Conservation (phyloP, 2,797 vertebrate genomes). For the Rhinella marina region DNA sequence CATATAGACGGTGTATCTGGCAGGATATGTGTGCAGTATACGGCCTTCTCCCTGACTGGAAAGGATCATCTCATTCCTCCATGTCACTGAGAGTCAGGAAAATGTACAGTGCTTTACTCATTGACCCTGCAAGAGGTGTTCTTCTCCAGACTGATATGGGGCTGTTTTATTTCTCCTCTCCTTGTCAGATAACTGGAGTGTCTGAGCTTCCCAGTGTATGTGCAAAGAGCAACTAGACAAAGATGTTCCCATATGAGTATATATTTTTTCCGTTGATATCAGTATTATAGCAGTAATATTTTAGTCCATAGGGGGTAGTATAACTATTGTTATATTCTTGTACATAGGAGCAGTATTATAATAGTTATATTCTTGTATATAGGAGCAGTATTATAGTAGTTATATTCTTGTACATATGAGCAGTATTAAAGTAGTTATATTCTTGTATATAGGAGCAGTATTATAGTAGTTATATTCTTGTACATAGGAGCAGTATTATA, state of each 20-base stretch:
- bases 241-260: too few relatives aligned
- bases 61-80: slow-evolving; percentile 39
- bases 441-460: background rate
- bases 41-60: slow-evolving; percentile 5
- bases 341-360: background rate
- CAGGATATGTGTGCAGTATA: slow-evolving; percentile 39
- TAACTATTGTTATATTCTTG: background rate
- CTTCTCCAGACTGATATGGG: slow-evolving; percentile 33
- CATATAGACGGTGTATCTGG: slow-evolving; percentile 29
- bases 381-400: slow-evolving; percentile 4
- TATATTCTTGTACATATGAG: background rate
- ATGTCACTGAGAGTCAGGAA: slow-evolving; percentile 49
- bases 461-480: background rate
- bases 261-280: background rate
- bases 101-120: background rate
- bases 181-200: slow-evolving; percentile 23
- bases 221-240: background rate
- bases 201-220: background rate
- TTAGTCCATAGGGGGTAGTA: background rate
- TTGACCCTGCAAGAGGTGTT: slow-evolving; percentile 45
- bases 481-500: background rate
- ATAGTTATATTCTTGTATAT: background rate
- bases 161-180: slow-evolving; percentile 13
- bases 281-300: slow-evolving; percentile 1
- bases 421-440: background rate